Evolutionary conservation across 2,888 invertebrate genomes (phyloP).

Genomic region (Luffia ferchaultella): DNA sequence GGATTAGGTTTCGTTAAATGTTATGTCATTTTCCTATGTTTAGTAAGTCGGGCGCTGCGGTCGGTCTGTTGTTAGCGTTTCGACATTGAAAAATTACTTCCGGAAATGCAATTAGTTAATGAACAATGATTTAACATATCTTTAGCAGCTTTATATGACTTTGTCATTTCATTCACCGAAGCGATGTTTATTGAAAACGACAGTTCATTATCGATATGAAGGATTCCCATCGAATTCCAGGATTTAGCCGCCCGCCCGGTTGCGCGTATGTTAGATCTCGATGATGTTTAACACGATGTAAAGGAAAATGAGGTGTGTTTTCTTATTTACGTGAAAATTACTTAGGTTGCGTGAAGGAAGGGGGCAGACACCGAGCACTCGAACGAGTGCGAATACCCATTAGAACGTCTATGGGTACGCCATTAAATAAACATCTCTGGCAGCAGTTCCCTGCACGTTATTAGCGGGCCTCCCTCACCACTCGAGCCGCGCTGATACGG

Average conservation of each 20-base stretch:
- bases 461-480: conserved; percentile 52
- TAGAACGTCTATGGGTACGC: conserved; percentile 54
- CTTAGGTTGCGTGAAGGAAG: conserved; percentile 19
- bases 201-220: too few species aligned
- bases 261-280: background rate
- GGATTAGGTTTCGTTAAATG: background rate
- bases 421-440: conserved; percentile 65
- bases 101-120: background rate
- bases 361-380: conserved; percentile 8
- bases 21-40: background rate
- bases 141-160: too few species aligned
- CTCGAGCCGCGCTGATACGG: conserved; percentile 57
- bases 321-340: conserved; percentile 19
- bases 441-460: conserved; percentile 52
- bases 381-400: conserved; percentile 39
- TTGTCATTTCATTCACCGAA: background rate
- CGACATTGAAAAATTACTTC: background rate
- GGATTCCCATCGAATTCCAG: too few species aligned
- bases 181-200: background rate
- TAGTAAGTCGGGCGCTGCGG: background rate
- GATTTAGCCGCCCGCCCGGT: too few species aligned
- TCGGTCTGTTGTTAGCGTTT: background rate
- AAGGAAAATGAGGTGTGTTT: background rate
- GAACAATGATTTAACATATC: background rate
- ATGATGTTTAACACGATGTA: background rate